Base-by-base conservation (phyloP, 2,888 invertebrate genomes). In the Drosophila robusta region DNA sequence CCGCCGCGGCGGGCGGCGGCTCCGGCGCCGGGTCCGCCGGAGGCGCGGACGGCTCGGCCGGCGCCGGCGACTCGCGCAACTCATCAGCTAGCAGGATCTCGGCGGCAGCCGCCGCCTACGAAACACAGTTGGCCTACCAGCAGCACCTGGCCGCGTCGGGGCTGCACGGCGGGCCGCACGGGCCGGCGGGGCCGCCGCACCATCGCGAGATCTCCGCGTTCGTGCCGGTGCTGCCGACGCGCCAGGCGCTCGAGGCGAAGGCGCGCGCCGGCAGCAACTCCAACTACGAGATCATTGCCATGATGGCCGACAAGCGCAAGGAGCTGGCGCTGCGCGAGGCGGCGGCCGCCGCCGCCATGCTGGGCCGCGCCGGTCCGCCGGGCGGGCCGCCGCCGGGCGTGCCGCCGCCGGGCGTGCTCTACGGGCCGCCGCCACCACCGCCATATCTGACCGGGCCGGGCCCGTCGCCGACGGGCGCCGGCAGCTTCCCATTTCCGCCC, bases 291-390 rank as follows among this genome's bases (percentile, higher is more conserved):
- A 94, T 97, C 79, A 96, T 97, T 94, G 97, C 97, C 39, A 96
- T 97, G 95, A 97, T 97, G 96, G 96, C 96, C 3, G 97, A 97
- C 89, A 97, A 97, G 90, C 93, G 96, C 63, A 97, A 97, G 91
- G 97, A 97, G 89, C 93, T 97, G 54, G 96, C 96, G 0, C 91
- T 96, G 51, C 93, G 95, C 16, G 95, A 96, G 89, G 96, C 95
- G 44, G 95, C 95, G 0, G 94, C 94, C 1, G 94, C 94, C 4
- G 94, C 93, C 14, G 94, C 96, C 93, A 93, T 96, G 78, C 90
- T 96, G 73, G 95, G 95, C 1, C 93, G 95, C 47, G 92, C 93
- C 1, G 93, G 92, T 0, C 92, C 91, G 39, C 94, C 94, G 22
- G 93, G 93, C 39, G 93, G 93, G 45, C 93, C 93, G 45, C 93